Conservation (phyloP, 1,140 invertebrate species). For the Arctopsyche grandis region DNA sequence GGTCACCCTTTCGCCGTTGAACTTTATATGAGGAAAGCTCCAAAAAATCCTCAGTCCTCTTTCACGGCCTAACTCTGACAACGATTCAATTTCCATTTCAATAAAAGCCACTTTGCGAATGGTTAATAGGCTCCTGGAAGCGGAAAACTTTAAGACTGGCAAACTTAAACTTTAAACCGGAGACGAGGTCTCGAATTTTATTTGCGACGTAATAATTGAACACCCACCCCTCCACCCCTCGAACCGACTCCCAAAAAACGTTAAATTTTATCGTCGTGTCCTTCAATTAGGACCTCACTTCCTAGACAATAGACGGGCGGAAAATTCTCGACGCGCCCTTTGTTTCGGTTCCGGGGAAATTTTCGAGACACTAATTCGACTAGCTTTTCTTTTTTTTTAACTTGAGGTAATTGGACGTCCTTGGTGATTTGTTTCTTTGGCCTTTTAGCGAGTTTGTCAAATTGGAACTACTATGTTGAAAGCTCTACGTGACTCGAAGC, state of each 20-base stretch:
- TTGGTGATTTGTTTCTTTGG: neutral
- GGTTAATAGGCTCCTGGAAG: slow-evolving; percentile 22
- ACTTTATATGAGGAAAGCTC: neutral
- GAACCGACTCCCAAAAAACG: neutral
- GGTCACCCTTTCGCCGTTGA: neutral
- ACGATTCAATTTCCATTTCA: slow-evolving; percentile 25
- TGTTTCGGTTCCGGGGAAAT: neutral
- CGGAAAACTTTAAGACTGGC: slow-evolving; percentile 8
- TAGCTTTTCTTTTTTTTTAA: neutral
- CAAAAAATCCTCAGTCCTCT: slow-evolving; percentile 14
- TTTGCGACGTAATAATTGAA: neutral
- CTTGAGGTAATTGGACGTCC: neutral
- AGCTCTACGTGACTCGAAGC: no score
- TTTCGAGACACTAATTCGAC: neutral
- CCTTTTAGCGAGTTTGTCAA: no score
- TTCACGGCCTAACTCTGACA: neutral
- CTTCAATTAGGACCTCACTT: slow-evolving; percentile 20
- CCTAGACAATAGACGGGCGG: slow-evolving; percentile 13
- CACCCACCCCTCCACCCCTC: neutral
- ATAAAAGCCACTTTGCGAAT: slow-evolving; percentile 19
- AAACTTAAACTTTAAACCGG: slow-evolving; percentile 19
- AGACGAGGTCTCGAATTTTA: neutral
- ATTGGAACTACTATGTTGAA: no score
- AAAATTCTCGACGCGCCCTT: neutral
- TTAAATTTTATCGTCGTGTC: slow-evolving; percentile 18